Conservation (phyloP, 2,888 invertebrate genomes). For the Brachyptera risi region DNA sequence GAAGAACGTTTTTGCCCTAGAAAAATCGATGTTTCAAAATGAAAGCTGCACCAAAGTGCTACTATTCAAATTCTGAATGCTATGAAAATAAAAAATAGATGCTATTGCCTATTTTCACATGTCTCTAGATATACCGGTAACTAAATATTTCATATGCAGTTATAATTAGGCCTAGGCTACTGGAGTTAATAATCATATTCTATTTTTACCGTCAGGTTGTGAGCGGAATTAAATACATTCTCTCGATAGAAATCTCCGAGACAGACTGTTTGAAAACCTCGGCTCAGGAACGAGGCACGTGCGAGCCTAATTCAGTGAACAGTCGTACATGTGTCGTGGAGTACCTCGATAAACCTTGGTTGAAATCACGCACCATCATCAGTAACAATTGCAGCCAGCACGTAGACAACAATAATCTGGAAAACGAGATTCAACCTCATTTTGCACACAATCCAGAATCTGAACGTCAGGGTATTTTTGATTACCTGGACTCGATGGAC, state of each 20-base stretch:
- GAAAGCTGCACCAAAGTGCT: too few species aligned
- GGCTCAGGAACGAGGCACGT: constrained; percentile 39
- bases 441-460: background rate
- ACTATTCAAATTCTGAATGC: too few species aligned
- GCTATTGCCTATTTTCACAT: too few species aligned
- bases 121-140: too few species aligned
- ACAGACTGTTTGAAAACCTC: constrained; percentile 46
- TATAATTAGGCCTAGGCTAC: too few species aligned
- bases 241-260: constrained; percentile 51
- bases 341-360: constrained; percentile 63
- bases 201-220: constrained; percentile 50
- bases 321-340: constrained; percentile 55
- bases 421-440: background rate
- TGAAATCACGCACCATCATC: constrained; percentile 52
- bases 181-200: too few species aligned
- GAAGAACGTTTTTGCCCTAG: too few species aligned
- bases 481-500: constrained; percentile 25
- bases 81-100: too few species aligned
- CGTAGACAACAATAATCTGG: constrained; percentile 37
- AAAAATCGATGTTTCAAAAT: too few species aligned
- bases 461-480: constrained; percentile 21
- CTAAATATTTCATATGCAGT: too few species aligned
- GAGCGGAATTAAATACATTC: constrained; percentile 56
- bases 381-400: constrained; percentile 62
- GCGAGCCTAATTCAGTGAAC: constrained; percentile 38